Conservation (phyloP, 2,797 vertebrate genomes). For the Eutrigla gurnardus region DNA sequence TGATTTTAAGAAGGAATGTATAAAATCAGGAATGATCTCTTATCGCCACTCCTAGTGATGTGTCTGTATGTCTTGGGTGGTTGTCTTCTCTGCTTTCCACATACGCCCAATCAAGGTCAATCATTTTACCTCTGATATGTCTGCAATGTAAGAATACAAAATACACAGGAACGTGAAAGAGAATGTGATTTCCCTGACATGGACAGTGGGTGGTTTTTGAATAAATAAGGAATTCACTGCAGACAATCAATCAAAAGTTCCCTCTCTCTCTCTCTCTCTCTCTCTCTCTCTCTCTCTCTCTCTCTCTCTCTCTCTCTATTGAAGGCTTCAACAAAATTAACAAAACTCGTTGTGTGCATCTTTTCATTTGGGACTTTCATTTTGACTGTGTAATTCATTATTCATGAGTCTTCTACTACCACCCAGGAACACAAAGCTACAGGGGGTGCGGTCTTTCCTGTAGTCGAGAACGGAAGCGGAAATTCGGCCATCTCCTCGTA, state of each 20-base stretch:
- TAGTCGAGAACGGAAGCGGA: conserved; percentile 85
- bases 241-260: not conserved
- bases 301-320: not conserved
- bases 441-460: conserved; percentile 84
- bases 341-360: not conserved
- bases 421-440: conserved; percentile 67
- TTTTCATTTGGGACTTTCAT: conserved; percentile 6
- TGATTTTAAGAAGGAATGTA: not conserved
- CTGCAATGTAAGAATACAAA: not conserved
- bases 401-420: conserved; percentile 50
- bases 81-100: not conserved
- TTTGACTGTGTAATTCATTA: conserved; percentile 34
- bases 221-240: not conserved
- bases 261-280: not conserved
- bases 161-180: not conserved
- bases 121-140: not conserved
- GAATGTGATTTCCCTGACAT: not conserved
- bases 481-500: conserved; percentile 88
- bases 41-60: no score
- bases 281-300: not conserved
- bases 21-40: not conserved
- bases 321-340: not conserved
- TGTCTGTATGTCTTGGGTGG: not conserved
- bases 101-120: not conserved
- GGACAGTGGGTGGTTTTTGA: not conserved